phyloP scores from a whole-genome alignment of 2,797 vertebrate species.

The Pyrocephalus nanus region DNA sequence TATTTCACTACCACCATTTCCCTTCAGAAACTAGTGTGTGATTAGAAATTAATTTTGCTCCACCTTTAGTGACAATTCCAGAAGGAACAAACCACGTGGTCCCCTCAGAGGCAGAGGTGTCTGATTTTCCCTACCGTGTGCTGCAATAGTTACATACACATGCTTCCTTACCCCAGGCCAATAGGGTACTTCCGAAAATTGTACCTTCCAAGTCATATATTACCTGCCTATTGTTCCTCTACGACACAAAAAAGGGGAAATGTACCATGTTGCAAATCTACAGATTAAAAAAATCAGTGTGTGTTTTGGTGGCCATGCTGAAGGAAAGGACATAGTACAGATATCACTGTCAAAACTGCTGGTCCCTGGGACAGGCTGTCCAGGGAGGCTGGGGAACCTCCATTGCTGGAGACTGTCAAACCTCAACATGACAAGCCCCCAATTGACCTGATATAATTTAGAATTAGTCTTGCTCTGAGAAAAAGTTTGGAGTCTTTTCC shows the following conservation, averaged over 20 bases:
- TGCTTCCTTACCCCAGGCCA: neutral
- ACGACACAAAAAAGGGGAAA: neutral
- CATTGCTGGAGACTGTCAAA: neutral
- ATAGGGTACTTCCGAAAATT: neutral
- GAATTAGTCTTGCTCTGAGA: neutral
- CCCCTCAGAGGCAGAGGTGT: neutral
- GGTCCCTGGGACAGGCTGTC: neutral
- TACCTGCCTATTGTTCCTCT: neutral
- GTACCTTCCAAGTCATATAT: neutral
- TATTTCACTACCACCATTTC: neutral
- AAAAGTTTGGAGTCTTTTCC: neutral
- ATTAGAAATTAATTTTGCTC: neutral
- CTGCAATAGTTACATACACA: accelerated
- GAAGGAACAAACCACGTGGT: neutral
- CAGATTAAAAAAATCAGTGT: neutral
- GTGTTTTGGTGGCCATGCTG: neutral
- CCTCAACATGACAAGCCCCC: neutral
- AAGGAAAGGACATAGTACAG: neutral
- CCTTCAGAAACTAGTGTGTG: neutral
- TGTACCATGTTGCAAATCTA: neutral
- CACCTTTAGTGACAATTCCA: neutral
- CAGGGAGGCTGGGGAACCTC: neutral
- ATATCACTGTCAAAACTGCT: neutral
- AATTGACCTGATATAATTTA: neutral
- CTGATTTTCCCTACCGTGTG: neutral